phyloP scores from a whole-genome alignment of 2,797 vertebrate genomes.

The Miichthys miiuy region DNA sequence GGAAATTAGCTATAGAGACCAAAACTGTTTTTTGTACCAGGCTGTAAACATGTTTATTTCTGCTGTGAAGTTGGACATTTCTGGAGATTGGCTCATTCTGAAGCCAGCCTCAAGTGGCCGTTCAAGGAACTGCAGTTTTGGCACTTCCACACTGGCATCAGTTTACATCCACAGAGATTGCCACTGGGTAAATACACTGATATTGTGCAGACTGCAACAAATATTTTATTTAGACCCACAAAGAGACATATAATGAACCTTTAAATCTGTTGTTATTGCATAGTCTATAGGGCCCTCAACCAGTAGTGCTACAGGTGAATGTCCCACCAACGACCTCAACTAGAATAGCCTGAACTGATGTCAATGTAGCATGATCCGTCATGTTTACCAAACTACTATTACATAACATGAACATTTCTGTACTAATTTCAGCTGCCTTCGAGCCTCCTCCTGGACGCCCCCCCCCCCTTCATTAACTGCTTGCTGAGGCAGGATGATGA shows the following conservation, averaged over 20 bases:
- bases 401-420: neutral
- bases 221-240: no score
- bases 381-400: neutral
- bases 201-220: no score
- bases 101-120: no score
- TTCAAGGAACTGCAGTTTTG: no score
- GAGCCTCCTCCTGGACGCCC: conserved; percentile 8
- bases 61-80: no score
- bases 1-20: no score
- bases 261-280: neutral
- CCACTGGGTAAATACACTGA: no score
- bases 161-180: no score
- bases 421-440: conserved; percentile 10
- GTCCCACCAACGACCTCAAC: neutral
- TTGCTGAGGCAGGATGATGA: conserved; percentile 40
- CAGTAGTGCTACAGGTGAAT: neutral
- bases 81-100: no score
- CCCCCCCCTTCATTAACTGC: conserved; percentile 46
- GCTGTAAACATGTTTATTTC: no score
- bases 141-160: no score
- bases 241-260: neutral
- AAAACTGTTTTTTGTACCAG: no score
- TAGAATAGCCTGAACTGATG: neutral
- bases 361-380: neutral
- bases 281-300: neutral